Evolutionary conservation across 2,888 invertebrate genomes (phyloP), one percentile per base, ranked within the genome.

Genomic region (Glyphotaelius pellucidus): DNA sequence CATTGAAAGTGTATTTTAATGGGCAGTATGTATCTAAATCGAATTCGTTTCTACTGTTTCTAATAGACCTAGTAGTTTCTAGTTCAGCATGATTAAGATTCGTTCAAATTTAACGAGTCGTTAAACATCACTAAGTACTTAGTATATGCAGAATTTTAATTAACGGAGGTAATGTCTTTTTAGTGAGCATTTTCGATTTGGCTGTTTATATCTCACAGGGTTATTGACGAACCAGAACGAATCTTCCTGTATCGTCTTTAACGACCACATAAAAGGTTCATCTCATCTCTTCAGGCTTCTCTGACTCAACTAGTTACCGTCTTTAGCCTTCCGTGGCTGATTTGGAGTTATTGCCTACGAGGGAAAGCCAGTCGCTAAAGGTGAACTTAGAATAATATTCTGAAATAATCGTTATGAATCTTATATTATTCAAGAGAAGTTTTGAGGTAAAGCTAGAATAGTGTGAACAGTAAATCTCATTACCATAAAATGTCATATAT

Each of bases 251-350:
- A 35, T 35, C 88, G 35, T 9, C 79, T 89, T 89, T 89, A 79
- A 89, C 88, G 88, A 89, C 35, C 88, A 32, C 67, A 89, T 89
- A 80, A 89, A 89, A 79, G 9, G 67, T 80, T 79, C 88, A 32
- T 42, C 79, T 80, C 88, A 35, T 25, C 79, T 87, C 52, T 67
- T 15, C 31, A 14, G 30, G 32, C 67, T 67, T 67, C 9, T 67
- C 25, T 67, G 25, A 67, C 67, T 67, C n/a, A n/a, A 9, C 52
- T 52, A 19, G 52, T 52, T 52, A 52, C 67, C 25, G 67, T 67
- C 67, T 67, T 67, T 67, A 5, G 25, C 67, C 25, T 67, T n/a
- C 25, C 67, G 67, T 67, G 67, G 25, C 67, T n/a, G 67, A 67
- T 25, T 67, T 19, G 25, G 25, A 67, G 25, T 67, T 67, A 67